These are phyloP conservation scores for Myotis lucifugus DNA, from an alignment of 2,113 vertebrate genomes.

Conservation along the genomic window DNA sequence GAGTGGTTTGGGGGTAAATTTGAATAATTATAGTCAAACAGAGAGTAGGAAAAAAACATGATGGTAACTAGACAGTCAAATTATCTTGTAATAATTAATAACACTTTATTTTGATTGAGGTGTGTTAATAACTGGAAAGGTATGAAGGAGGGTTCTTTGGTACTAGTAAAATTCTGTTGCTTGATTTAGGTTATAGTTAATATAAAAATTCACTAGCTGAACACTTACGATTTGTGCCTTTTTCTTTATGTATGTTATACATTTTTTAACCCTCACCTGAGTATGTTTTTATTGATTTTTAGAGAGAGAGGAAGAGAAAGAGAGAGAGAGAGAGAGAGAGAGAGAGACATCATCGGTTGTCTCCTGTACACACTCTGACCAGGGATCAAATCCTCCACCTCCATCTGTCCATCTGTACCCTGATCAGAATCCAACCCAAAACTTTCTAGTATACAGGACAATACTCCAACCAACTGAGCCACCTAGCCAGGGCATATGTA, in stretches of 20 bases:
- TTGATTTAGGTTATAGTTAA: not conserved
- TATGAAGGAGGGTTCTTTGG: not conserved
- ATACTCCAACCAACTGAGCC: not conserved
- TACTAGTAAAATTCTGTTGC: not conserved
- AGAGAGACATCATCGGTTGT: not conserved
- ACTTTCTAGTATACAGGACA: not conserved
- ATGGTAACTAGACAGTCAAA: not conserved
- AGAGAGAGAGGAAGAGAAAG: not conserved
- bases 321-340: no score
- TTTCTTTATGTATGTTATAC: not conserved
- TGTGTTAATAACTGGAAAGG: not conserved
- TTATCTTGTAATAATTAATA: not conserved
- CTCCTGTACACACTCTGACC: not conserved
- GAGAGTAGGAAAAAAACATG: not conserved
- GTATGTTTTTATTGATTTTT: not conserved
- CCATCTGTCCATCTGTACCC: not conserved
- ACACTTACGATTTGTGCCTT: not conserved
- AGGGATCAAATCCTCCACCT: not conserved
- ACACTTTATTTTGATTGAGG: not conserved
- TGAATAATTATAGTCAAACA: not conserved
- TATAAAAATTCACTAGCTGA: not conserved
- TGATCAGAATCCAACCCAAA: not conserved
- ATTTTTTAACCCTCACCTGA: not conserved
- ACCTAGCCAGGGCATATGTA: not conserved
- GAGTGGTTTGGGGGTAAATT: not conserved